Percentiles rank a stretch among this genome's conserved stretches.
These are phyloP conservation scores for Crossocerus cetratus DNA, from an alignment of 2,888 invertebrate genomes.

Conservation along the genomic window DNA sequence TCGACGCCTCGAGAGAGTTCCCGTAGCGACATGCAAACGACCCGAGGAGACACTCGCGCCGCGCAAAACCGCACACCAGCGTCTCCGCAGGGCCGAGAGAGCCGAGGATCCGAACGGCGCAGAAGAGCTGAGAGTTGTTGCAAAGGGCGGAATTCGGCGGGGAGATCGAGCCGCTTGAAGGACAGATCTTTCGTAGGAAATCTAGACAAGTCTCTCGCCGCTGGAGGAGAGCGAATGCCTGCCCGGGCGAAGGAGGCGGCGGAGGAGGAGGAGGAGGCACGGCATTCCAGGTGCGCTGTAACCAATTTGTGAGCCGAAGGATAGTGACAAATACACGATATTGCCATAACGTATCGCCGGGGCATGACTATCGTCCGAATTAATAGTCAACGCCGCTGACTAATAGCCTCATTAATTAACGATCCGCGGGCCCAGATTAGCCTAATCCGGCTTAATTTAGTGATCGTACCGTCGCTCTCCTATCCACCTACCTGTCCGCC, in stretches of 20 bases:
- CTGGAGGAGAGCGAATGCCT: slow-evolving; percentile 33
- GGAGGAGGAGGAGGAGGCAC: slow-evolving; percentile 41
- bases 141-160: not conserved
- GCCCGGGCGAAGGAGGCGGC: slow-evolving; percentile 29
- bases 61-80: slow-evolving; percentile 30
- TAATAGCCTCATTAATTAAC: slow-evolving; percentile 73
- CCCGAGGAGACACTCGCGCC: slow-evolving; percentile 41
- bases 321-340: slow-evolving; percentile 73
- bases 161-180: too few relatives aligned
- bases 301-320: slow-evolving; percentile 70
- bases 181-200: not conserved
- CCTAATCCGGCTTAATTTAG: slow-evolving; percentile 72
- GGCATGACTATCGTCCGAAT: slow-evolving; percentile 68
- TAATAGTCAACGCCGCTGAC: slow-evolving; percentile 69
- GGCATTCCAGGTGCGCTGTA: slow-evolving; percentile 69
- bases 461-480: slow-evolving; percentile 61
- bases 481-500: slow-evolving; percentile 56
- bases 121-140: slow-evolving; percentile 1
- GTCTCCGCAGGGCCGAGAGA: not conserved
- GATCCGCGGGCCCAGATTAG: slow-evolving; percentile 69
- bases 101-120: not conserved
- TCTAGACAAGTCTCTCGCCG: not conserved
- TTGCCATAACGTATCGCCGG: slow-evolving; percentile 70
- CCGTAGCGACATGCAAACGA: slow-evolving; percentile 47
- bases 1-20: slow-evolving; percentile 41